These are phyloP conservation scores for Lycophotia porphyrea DNA, from an alignment of 2,888 invertebrate genomes.

Conservation along the genomic window DNA sequence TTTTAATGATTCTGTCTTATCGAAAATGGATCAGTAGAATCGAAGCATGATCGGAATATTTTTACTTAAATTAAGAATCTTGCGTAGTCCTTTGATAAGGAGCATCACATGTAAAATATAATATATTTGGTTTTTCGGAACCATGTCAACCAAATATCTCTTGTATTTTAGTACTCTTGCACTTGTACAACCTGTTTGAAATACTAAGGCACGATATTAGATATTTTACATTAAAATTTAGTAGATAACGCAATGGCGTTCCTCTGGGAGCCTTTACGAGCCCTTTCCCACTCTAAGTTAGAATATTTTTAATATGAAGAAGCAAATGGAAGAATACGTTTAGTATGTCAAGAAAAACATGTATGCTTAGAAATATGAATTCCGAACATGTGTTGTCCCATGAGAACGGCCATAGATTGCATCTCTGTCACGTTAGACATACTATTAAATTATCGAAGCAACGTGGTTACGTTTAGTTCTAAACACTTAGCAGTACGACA, in stretches of 20 bases:
- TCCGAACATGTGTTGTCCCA: slow-evolving; percentile 26
- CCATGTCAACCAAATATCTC: background rate
- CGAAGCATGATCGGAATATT: slow-evolving; percentile 80
- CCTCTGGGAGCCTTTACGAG: slow-evolving; percentile 14
- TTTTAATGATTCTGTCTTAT: slow-evolving; percentile 79
- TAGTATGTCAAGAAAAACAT: slow-evolving; percentile 35
- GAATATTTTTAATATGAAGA: background rate
- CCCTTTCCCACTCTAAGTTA: slow-evolving; percentile 14
- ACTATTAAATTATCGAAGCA: slow-evolving; percentile 44
- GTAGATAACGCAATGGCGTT: background rate
- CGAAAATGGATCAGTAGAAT: slow-evolving; percentile 78
- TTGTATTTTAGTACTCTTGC: background rate
- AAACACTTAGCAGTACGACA: slow-evolving; percentile 1
- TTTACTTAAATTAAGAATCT: slow-evolving; percentile 64
- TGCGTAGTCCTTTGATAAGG: slow-evolving; percentile 39
- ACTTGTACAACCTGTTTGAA: background rate
- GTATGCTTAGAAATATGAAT: slow-evolving; percentile 43
- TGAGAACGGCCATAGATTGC: slow-evolving; percentile 51
- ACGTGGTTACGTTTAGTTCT: slow-evolving; percentile 14
- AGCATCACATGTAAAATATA: slow-evolving; percentile 9
- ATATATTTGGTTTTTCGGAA: background rate
- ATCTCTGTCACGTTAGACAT: slow-evolving; percentile 50
- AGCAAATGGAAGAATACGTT: slow-evolving; percentile 21
- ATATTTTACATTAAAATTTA: background rate
- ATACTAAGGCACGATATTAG: background rate